phyloP scores from a whole-genome alignment of 2,113 vertebrate species.

The Ceyx melanurus region DNA sequence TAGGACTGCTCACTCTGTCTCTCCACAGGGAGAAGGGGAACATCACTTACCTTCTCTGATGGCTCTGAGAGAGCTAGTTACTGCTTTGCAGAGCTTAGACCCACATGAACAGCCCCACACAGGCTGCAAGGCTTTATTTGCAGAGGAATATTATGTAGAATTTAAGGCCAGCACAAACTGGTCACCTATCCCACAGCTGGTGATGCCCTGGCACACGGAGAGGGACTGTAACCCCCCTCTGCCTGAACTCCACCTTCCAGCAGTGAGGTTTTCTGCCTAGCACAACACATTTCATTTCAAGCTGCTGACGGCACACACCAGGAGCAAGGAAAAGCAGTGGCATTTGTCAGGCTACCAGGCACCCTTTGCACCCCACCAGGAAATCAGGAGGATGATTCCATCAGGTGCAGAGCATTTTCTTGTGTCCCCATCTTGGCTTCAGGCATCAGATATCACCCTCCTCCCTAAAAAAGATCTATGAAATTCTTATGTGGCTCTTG shows the following conservation, averaged over 20 bases:
- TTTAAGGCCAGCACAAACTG: neutral
- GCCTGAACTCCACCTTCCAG: neutral
- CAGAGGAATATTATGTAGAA: neutral
- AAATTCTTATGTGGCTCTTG: neutral
- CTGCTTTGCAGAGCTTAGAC: slow-evolving; percentile 11
- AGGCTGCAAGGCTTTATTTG: neutral
- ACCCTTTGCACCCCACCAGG: neutral
- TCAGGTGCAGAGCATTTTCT: slow-evolving; percentile 20
- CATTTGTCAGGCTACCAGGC: neutral
- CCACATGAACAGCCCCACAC: neutral
- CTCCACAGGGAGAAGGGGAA: neutral
- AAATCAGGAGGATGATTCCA: neutral
- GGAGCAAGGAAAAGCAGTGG: neutral
- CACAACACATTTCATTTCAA: neutral
- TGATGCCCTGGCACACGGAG: rapidly evolving
- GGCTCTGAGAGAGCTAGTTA: neutral
- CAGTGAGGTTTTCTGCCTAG: neutral
- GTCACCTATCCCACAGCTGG: neutral
- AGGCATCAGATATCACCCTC: slow-evolving; percentile 13
- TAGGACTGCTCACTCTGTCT: neutral
- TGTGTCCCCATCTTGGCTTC: neutral
- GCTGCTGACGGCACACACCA: neutral
- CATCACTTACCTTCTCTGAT: slow-evolving; percentile 8
- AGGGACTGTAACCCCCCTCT: neutral
- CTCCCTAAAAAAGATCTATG: neutral